phyloP scores from a whole-genome alignment of 92 coral and sea anemone species.

The Anthopleura xanthogrammica region DNA sequence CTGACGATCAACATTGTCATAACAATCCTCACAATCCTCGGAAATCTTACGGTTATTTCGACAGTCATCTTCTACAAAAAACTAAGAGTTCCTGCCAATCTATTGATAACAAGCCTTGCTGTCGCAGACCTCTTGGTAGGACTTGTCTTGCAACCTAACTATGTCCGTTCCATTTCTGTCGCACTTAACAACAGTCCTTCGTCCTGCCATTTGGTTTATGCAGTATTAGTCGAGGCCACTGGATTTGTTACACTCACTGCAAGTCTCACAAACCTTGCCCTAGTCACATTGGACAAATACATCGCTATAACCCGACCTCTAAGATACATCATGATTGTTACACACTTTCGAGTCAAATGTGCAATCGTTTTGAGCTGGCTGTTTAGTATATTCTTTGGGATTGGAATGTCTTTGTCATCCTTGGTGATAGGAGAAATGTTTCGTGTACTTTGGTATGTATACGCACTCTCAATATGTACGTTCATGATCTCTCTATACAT shows the following conservation, averaged over 20 bases:
- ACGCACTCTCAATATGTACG: not conserved
- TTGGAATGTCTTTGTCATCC: not conserved
- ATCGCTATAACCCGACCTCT: not conserved
- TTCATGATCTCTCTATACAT: not conserved
- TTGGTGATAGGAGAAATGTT: not conserved
- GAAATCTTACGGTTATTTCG: not conserved
- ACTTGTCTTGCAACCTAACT: not conserved
- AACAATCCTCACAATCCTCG: not conserved
- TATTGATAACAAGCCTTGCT: slow-evolving; percentile 4
- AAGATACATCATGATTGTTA: not conserved
- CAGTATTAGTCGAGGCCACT: slow-evolving; percentile 1
- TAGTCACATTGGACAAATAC: not conserved
- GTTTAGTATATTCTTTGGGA: slow-evolving; percentile 4
- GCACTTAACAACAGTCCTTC: not conserved
- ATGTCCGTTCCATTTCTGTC: not conserved
- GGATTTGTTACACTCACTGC: not conserved
- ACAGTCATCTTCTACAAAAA: not conserved
- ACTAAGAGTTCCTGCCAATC: slow-evolving; percentile 7
- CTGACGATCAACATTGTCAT: not conserved
- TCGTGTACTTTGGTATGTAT: not conserved
- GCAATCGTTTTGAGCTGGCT: not conserved
- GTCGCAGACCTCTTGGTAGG: slow-evolving; percentile 3
- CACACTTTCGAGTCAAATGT: not conserved
- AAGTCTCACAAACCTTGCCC: not conserved
- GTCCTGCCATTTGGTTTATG: not conserved